These are phyloP conservation scores for Andrena minutula DNA, from an alignment of 2,888 invertebrate genomes.

Conservation along the genomic window DNA sequence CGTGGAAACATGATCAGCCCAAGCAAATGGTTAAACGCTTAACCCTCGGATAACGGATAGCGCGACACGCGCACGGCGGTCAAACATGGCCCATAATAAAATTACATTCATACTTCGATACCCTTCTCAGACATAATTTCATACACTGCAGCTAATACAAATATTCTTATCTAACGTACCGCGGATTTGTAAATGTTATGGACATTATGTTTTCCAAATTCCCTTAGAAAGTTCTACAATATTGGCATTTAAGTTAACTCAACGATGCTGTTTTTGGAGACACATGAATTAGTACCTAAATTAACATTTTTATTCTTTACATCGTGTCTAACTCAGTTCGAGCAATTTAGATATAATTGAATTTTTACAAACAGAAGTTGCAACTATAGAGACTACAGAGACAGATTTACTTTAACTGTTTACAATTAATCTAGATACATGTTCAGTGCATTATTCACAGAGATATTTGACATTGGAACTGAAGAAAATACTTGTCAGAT, in stretches of 20 bases:
- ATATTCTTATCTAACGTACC: neutral
- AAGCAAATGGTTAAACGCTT: no score
- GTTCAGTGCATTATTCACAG: no score
- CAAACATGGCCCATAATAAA: no score
- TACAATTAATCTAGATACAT: no score
- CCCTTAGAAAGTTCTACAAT: slow-evolving; percentile 16
- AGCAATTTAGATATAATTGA: slow-evolving; percentile 16
- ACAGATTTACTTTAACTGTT: no score
- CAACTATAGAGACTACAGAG: no score
- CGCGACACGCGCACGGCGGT: no score
- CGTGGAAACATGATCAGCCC: no score
- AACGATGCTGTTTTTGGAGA: neutral
- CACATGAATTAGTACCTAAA: slow-evolving; percentile 10
- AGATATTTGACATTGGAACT: no score
- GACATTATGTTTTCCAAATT: slow-evolving; percentile 14
- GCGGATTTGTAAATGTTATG: slow-evolving; percentile 9
- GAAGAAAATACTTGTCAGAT: no score
- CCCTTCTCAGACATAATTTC: neutral
- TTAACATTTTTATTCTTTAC: neutral
- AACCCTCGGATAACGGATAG: no score
- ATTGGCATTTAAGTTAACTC: slow-evolving; percentile 15
- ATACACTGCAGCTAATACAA: neutral
- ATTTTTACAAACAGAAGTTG: neutral
- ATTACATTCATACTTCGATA: no score
- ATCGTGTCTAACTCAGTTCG: neutral